Base-by-base conservation (phyloP, 2,888 invertebrate genomes). In the Smittia aterrima region DNA sequence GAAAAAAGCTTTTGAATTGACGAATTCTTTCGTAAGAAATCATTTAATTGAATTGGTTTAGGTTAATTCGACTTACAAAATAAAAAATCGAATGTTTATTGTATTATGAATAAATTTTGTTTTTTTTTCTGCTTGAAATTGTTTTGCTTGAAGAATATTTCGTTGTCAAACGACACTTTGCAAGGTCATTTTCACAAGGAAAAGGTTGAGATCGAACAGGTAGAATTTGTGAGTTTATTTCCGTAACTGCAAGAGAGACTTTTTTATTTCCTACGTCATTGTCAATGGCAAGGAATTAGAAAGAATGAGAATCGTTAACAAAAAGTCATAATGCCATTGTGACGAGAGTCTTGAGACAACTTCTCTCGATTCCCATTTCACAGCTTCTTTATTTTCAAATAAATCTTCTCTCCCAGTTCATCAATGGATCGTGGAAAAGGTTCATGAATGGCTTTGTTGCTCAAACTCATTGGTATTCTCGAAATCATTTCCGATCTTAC, bases 401-500 rank as follows among this genome's bases (percentile, higher is more conserved):
- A 58, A 58, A 58, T 58, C 58, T 58, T 58, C 16, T 9, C 58
- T n/a, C 1, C 58, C 22, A 58, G 58, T 58, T 58, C 58, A 58
- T 58, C 58, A 58, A 58, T 58, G 22, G 20, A 38, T 9, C 6
- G 6, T 38, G 38, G 47, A 47, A 47, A 47, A 47, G 47, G 47
- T 47, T 47, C 47, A 47, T 47, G 47, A 47, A 47, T 38, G 38
- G 47, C 11, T 47, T 47, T 47, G 47, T 47, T 47, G 47, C 2
- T 47, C 47, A 13, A 6, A n/a, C 47, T 47, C 47, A 47, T 47
- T 18, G 18, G 18, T 18, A 22, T 58, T 18, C 22, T 18, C 11
- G n/a, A 47, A 58, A 58, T 58, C 58, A 58, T 58, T 58, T 58
- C 58, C 58, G 47, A 47, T 47, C 18, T 58, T 58, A 58, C 58